These are phyloP conservation scores for Bombus difficillimus DNA, from an alignment of 1,140 invertebrate genomes.

Conservation along the genomic window DNA sequence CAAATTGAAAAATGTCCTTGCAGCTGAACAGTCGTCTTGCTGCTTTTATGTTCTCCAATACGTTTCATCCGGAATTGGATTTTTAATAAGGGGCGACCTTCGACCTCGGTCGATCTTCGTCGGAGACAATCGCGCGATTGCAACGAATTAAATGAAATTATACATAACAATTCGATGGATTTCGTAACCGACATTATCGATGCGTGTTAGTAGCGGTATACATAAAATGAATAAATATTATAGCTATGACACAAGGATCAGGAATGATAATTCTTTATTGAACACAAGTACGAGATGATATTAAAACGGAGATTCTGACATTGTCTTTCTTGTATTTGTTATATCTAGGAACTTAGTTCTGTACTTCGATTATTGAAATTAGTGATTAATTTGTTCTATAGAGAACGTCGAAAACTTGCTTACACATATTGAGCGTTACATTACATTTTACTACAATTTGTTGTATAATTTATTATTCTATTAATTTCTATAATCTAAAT, in stretches of 20 bases:
- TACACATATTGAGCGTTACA: too few relatives aligned
- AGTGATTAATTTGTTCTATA: too few relatives aligned
- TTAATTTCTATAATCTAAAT: not conserved
- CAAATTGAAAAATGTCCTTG: not conserved
- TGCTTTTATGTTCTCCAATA: not conserved
- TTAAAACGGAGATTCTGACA: too few relatives aligned
- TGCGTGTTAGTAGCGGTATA: too few relatives aligned
- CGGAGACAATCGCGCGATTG: not conserved
- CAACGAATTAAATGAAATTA: constrained; percentile 14
- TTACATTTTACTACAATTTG: too few relatives aligned
- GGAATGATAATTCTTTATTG: not conserved
- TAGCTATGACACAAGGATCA: not conserved
- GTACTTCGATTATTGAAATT: too few relatives aligned
- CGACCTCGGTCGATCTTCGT: not conserved
- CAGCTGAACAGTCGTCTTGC: not conserved
- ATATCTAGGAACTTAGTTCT: too few relatives aligned
- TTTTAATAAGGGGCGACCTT: not conserved
- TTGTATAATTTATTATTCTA: too few relatives aligned
- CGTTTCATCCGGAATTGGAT: not conserved
- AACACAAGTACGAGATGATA: too few relatives aligned
- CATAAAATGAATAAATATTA: not conserved
- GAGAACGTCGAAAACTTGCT: too few relatives aligned
- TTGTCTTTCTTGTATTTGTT: too few relatives aligned
- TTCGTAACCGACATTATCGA: not conserved
- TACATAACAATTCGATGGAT: not conserved